phyloP scores from a whole-genome alignment of 2,888 invertebrate genomes.

The Tiphia femorata region DNA sequence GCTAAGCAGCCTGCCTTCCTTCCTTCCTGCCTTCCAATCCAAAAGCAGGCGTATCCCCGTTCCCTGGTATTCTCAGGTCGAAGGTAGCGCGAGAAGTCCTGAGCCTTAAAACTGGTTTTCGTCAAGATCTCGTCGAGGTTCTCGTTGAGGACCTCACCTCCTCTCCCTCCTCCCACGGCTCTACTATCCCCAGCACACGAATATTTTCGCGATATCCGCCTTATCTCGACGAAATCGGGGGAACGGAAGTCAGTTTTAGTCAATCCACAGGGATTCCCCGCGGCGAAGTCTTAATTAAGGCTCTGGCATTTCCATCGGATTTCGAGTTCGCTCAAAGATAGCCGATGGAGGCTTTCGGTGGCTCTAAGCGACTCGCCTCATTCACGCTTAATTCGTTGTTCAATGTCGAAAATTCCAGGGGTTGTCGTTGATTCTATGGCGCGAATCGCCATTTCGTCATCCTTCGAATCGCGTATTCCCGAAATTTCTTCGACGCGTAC shows the following conservation, averaged over 20 bases:
- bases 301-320: too few relatives aligned
- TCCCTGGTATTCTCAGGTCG: constrained; percentile 17
- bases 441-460: too few relatives aligned
- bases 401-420: neutral
- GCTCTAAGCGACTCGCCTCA: neutral
- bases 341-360: too few relatives aligned
- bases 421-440: too few relatives aligned
- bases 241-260: constrained; percentile 8
- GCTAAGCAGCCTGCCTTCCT: constrained; percentile 34
- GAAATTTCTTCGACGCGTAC: neutral
- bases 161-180: constrained; percentile 9
- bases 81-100: constrained; percentile 21
- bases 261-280: neutral
- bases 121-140: too few relatives aligned
- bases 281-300: constrained; percentile 9
- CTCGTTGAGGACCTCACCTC: too few relatives aligned
- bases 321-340: too few relatives aligned
- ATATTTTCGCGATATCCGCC: constrained; percentile 11
- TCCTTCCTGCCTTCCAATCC: constrained; percentile 11
- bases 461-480: neutral
- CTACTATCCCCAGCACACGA: constrained; percentile 11
- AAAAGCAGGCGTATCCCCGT: constrained; percentile 18
- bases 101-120: constrained; percentile 25
- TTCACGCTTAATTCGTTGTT: too few relatives aligned
- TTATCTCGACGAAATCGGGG: constrained; percentile 17